Percentiles rank a stretch among this genome's conserved stretches.
These are phyloP conservation scores for Mixornis gularis DNA, from an alignment of 2,113 vertebrate genomes.

Conservation along the genomic window DNA sequence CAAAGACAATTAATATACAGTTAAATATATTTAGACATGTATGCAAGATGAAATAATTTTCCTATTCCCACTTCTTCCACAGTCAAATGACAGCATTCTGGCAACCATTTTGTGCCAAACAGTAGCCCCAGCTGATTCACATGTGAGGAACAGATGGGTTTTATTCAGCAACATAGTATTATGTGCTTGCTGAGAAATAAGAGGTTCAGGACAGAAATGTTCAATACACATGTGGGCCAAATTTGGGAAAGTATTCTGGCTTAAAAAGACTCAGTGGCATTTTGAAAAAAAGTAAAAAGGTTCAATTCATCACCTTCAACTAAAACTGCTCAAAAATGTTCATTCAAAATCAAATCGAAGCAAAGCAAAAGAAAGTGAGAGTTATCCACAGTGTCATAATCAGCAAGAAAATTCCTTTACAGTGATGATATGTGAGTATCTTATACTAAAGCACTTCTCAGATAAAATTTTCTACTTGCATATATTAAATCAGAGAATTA, in stretches of 20 bases:
- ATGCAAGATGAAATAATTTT: not conserved
- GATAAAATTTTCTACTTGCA: not conserved
- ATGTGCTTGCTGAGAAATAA: not conserved
- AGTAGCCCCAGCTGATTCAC: constrained; percentile 19
- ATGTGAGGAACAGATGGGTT: not conserved
- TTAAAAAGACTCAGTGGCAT: not conserved
- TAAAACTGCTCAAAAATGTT: not conserved
- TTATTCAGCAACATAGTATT: not conserved
- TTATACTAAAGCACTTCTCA: not conserved
- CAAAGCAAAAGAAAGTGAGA: not conserved
- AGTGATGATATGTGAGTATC: not conserved
- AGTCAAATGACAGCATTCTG: not conserved
- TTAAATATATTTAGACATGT: not conserved
- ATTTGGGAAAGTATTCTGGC: not conserved
- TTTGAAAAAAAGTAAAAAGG: not conserved
- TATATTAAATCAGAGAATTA: not conserved
- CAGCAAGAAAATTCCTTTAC: not conserved
- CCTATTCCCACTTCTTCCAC: not conserved
- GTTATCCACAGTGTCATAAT: not conserved
- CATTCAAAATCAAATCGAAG: not conserved
- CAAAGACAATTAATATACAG: constrained; percentile 4
- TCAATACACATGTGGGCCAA: not conserved
- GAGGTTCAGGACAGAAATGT: not conserved
- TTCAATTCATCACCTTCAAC: not conserved
- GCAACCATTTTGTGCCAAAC: not conserved